phyloP scores from a whole-genome alignment of 2,888 invertebrate species.

The Ceriagrion tenellum region DNA sequence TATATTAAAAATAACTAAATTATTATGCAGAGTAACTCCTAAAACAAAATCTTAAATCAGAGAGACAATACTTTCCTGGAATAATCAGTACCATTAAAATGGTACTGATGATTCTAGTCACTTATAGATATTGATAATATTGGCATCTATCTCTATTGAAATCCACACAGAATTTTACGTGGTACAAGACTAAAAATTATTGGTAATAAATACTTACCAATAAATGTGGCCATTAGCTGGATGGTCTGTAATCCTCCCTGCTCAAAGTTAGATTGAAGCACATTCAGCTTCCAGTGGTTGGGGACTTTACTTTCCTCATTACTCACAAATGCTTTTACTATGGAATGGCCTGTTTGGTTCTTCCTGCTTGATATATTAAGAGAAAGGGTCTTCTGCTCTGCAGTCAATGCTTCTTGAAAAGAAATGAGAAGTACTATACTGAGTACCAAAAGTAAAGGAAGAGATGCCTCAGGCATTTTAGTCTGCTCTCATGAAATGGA shows the following conservation, averaged over 20 bases:
- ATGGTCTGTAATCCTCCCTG: neutral
- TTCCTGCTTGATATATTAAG: neutral
- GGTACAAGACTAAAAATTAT: too few relatives aligned
- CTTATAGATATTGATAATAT: too few relatives aligned
- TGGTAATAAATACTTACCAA: neutral
- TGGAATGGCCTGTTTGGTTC: constrained; percentile 42
- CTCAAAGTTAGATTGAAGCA: neutral
- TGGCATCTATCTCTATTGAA: too few relatives aligned
- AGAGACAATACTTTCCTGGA: too few relatives aligned
- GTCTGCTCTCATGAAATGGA: neutral
- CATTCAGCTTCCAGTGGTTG: neutral
- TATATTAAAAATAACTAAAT: too few relatives aligned
- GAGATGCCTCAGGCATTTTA: neutral
- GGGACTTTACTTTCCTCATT: neutral
- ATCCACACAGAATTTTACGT: too few relatives aligned
- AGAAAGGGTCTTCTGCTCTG: neutral
- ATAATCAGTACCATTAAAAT: too few relatives aligned
- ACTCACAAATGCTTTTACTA: neutral
- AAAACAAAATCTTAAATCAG: too few relatives aligned
- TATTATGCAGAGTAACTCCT: too few relatives aligned
- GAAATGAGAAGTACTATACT: neutral
- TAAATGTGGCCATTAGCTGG: neutral
- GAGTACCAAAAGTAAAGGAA: neutral
- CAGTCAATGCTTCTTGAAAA: neutral
- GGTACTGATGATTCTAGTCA: too few relatives aligned